Percentiles rank a stretch among this genome's conserved stretches.
phyloP scores from a whole-genome alignment of 2,888 invertebrate genomes.

The Hypselothyrea guttata region DNA sequence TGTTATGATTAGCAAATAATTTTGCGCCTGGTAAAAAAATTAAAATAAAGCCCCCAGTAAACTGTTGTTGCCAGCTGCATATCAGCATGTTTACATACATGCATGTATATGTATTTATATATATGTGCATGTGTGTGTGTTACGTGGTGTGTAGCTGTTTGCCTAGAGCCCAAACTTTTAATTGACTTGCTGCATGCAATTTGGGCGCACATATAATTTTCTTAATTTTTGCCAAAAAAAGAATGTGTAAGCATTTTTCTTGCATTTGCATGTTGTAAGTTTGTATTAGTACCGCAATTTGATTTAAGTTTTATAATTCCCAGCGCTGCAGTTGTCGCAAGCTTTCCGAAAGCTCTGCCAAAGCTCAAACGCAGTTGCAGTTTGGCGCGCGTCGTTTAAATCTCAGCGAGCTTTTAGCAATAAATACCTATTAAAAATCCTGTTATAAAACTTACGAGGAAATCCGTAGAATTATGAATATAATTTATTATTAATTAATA shows the following conservation, averaged over 20 bases:
- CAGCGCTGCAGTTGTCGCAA: background rate
- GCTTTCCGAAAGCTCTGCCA: background rate
- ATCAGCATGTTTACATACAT: too few relatives aligned
- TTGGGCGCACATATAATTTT: background rate
- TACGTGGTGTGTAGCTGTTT: conserved; percentile 44
- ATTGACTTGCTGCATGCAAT: conserved; percentile 7
- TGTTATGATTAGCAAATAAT: background rate
- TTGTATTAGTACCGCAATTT: background rate
- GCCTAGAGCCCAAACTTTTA: conserved; percentile 14
- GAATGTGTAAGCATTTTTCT: too few relatives aligned
- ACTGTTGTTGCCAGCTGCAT: too few relatives aligned
- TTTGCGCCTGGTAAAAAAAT: too few relatives aligned
- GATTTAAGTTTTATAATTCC: too few relatives aligned
- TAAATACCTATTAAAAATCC: too few relatives aligned
- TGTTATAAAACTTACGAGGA: too few relatives aligned
- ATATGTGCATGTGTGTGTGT: conserved; percentile 7
- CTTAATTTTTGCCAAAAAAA: too few relatives aligned
- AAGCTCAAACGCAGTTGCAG: conserved; percentile 28
- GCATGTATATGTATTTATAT: background rate
- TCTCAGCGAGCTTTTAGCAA: too few relatives aligned
- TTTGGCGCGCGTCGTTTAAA: conserved; percentile 37
- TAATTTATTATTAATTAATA: too few relatives aligned
- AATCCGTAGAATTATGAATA: too few relatives aligned
- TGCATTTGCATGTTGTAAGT: conserved; percentile 12
- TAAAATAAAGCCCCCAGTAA: background rate